Conservation (phyloP, 2,888 invertebrate species). For the Mechanitis messenoides region DNA sequence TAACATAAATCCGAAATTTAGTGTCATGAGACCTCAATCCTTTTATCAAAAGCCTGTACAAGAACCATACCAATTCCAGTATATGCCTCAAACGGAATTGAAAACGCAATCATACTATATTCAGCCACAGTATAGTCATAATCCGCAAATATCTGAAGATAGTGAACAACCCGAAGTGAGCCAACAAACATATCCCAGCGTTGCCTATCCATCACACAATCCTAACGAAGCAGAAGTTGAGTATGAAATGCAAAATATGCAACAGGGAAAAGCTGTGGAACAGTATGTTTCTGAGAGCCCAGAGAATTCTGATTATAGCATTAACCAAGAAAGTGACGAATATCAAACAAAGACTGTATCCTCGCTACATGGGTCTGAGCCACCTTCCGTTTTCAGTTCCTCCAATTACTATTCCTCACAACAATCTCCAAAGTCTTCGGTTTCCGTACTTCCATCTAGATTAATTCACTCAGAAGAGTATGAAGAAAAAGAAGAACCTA, state of each 20-base stretch:
- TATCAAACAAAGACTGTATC: conserved; percentile 27
- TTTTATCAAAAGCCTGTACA: conserved; percentile 51
- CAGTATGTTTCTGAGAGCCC: conserved; percentile 37
- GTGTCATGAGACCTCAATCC: conserved; percentile 47
- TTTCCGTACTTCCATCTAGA: conserved; percentile 44
- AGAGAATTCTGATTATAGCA: conserved; percentile 18
- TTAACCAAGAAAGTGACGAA: conserved; percentile 18
- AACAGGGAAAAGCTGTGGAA: conserved; percentile 29
- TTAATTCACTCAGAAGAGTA: conserved; percentile 40
- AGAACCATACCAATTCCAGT: conserved; percentile 55
- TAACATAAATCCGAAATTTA: conserved; percentile 47
- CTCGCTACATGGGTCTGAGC: conserved; percentile 35
- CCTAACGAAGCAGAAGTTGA: conserved; percentile 36
- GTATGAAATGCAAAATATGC: conserved; percentile 33
- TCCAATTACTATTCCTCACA: conserved; percentile 44
- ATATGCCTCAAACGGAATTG: conserved; percentile 45
- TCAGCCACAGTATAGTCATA: conserved; percentile 52
- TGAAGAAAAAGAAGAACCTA: conserved; percentile 39
- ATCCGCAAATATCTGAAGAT: conserved; percentile 35
- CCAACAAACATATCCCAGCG: conserved; percentile 31
- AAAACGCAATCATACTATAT: conserved; percentile 50
- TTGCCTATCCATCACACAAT: conserved; percentile 35
- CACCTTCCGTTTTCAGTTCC: conserved; percentile 22
- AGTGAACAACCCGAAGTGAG: conserved; percentile 34
- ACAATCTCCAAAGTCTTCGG: conserved; percentile 41